Base-by-base conservation (phyloP, 2,888 invertebrate genomes). In the Lithophane ornitopus region DNA sequence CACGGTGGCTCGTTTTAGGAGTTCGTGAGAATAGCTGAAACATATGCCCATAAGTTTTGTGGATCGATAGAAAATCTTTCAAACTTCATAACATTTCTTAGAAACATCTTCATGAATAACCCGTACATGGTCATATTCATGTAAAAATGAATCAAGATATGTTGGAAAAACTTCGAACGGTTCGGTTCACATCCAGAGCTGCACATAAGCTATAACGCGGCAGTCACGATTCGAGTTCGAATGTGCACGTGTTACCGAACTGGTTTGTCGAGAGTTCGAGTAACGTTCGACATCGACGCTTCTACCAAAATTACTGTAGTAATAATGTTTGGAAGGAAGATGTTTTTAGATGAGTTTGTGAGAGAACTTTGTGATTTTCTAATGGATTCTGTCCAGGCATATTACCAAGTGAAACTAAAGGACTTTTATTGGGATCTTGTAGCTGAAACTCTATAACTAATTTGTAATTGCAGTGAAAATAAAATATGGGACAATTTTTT, bases 221-320 rank as follows among this genome's bases (percentile, higher is more conserved):
- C 80, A 92, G 93, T 93, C 95, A 95, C 94, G 94, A 94, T 87
- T 89, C 85, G 80, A 88, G 89, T 71, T 70, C 84, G 63, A 67
- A 89, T 87, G 79, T 89, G 90, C 95, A 94, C 94, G 94, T 94
- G 94, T 91, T 82, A 41, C 62, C 56, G 74, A 91, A 93, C 92
- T 87, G 91, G 92, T 92, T 91, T 87, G 70, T 76, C 72, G 62
- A 78, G 81, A 81, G 76, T 65, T 81, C 77, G 56, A 77, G 82
- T 85, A 82, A 74, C 74, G 83, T 70, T 83, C 78, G 62, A 73
- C 67, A 74, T 70, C 78, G 82, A 73, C 65, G 70, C 68, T 52
- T 78, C 46, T 22, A 82, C 67, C 46, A 56, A 73, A 85, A 34
- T 34, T 82, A 44, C 68, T 68, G 61, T 66, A 39, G 62, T 52